These are phyloP conservation scores for Mythimna ferrago DNA, from an alignment of 2,888 invertebrate species.

Conservation along the genomic window DNA sequence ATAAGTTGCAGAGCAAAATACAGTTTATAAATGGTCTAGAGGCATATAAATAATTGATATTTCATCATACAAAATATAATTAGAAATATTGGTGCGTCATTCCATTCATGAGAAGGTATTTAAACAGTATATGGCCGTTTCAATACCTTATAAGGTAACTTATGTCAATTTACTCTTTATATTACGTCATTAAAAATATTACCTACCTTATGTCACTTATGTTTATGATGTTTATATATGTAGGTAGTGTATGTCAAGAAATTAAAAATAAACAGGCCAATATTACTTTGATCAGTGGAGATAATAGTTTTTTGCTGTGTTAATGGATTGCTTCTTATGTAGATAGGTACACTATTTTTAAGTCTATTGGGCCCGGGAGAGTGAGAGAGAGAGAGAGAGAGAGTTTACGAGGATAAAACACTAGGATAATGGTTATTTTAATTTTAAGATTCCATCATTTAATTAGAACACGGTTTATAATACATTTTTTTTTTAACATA, in stretches of 20 bases:
- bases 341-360: too few relatives aligned
- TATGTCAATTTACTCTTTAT: conserved; percentile 7
- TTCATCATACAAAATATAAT: conserved; percentile 13
- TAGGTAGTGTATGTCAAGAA: neutral
- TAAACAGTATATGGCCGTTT: neutral
- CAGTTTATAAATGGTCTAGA: too few relatives aligned
- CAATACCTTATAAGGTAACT: conserved; percentile 28
- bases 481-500: neutral
- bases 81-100: conserved; percentile 39
- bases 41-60: neutral
- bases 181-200: conserved; percentile 15
- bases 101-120: conserved; percentile 26
- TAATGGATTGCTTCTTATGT: neutral
- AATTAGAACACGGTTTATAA: neutral
- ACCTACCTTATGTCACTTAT: neutral
- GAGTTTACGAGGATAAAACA: neutral
- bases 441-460: neutral
- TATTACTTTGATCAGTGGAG: too few relatives aligned
- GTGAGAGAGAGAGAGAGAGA: too few relatives aligned
- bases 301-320: neutral
- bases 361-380: too few relatives aligned
- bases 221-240: neutral
- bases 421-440: neutral
- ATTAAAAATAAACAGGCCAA: neutral
- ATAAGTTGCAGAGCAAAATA: neutral